Evolutionary conservation across 2,113 vertebrate genomes (phyloP).

Genomic region (Dascyllus trimaculatus): DNA sequence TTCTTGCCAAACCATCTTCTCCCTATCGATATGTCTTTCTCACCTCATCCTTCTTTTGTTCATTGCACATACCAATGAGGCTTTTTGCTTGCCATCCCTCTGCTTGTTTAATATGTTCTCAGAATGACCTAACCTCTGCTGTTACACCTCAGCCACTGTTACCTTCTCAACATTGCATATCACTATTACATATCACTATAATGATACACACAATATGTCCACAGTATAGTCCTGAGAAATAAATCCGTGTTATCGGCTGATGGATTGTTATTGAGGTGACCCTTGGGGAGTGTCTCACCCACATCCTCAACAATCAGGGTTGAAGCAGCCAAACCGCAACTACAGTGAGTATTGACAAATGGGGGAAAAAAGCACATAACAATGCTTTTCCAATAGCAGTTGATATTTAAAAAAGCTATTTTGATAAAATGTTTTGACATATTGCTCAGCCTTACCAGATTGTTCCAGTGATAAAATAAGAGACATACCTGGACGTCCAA

Average conservation of each 20-base stretch:
- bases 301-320: neutral
- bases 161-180: neutral
- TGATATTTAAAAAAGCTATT: too few relatives aligned
- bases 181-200: neutral
- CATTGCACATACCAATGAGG: conserved; percentile 39
- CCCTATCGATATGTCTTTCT: conserved; percentile 44
- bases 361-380: too few relatives aligned
- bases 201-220: neutral
- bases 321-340: too few relatives aligned
- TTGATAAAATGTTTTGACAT: too few relatives aligned
- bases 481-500: too few relatives aligned
- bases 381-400: too few relatives aligned
- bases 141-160: neutral
- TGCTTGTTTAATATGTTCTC: conserved; percentile 33
- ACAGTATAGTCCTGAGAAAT: neutral
- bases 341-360: too few relatives aligned
- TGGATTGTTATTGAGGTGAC: neutral
- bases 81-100: conserved; percentile 11
- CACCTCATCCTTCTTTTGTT: conserved; percentile 45
- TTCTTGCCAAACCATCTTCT: conserved; percentile 28
- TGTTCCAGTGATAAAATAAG: too few relatives aligned
- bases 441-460: too few relatives aligned
- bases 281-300: neutral
- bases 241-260: neutral
- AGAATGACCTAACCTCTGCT: conserved; percentile 12